Conservation (phyloP, 2,888 invertebrate species). For the Trichogramma evanescens region DNA sequence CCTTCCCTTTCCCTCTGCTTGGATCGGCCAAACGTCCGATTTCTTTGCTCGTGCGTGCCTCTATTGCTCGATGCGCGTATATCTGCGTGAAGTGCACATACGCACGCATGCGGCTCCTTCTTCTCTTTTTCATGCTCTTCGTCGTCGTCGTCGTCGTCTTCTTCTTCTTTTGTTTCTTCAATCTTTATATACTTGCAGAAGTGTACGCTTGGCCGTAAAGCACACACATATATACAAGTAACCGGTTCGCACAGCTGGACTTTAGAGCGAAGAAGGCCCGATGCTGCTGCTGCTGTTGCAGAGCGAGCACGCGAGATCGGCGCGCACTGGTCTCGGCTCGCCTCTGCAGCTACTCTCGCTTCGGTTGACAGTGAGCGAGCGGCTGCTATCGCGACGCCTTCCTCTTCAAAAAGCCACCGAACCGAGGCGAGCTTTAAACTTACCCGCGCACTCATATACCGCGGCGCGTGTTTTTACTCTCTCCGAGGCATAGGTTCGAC, state of each 20-base stretch:
- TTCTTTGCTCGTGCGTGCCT: neutral
- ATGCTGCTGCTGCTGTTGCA: conserved; percentile 8
- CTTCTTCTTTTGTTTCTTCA: conserved; percentile 26
- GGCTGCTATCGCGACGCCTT: conserved; percentile 8
- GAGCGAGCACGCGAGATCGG: conserved; percentile 18
- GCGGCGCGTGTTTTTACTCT: conserved; percentile 10
- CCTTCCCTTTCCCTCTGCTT: conserved; percentile 8
- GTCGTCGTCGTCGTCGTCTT: neutral
- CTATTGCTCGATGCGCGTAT: conserved; percentile 10
- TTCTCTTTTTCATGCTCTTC: neutral
- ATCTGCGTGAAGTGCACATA: conserved; percentile 4
- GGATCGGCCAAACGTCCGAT: neutral
- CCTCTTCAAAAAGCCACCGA: conserved; percentile 11
- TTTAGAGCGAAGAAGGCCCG: conserved; percentile 27
- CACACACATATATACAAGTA: conserved; percentile 23
- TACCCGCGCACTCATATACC: neutral
- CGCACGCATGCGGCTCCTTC: conserved; percentile 13
- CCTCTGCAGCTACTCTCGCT: conserved; percentile 26
- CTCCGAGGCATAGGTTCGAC: neutral
- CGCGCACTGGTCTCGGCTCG: conserved; percentile 28
- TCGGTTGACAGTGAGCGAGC: conserved; percentile 29
- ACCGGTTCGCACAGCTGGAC: conserved; percentile 46
- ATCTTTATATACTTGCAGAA: conserved; percentile 30
- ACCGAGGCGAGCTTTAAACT: conserved; percentile 17
- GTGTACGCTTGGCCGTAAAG: conserved; percentile 36